Percentiles rank a stretch among this genome's conserved stretches.
These are phyloP conservation scores for Arizona elegans DNA, from an alignment of 2,113 vertebrate species.

Conservation along the genomic window DNA sequence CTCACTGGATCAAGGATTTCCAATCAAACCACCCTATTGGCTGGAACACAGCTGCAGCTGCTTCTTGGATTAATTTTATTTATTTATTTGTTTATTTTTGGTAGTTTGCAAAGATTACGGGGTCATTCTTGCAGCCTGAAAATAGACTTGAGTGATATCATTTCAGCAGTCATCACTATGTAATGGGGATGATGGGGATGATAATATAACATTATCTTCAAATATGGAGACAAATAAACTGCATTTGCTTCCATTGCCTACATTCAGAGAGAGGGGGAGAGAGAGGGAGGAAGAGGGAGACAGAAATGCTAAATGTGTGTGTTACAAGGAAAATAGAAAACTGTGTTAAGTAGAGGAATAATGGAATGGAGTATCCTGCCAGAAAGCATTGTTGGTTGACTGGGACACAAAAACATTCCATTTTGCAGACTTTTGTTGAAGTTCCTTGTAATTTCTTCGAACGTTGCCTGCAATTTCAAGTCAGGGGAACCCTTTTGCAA, in stretches of 20 bases:
- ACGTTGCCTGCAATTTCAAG: not conserved
- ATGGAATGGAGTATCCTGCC: not conserved
- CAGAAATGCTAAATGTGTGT: not conserved
- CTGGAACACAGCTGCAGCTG: not conserved
- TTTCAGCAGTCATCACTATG: not conserved
- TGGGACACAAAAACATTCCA: not conserved
- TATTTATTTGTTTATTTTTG: not conserved
- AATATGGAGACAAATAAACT: not conserved
- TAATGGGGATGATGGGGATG: not conserved
- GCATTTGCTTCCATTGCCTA: not conserved
- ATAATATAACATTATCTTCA: not conserved
- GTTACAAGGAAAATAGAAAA: not conserved
- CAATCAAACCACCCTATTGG: not conserved
- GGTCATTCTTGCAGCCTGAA: not conserved
- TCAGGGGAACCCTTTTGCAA: not conserved
- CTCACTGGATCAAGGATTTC: conserved; percentile 19
- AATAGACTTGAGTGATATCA: not conserved
- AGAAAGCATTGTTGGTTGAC: not conserved
- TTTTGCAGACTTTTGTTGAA: not conserved
- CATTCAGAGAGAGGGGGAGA: not conserved
- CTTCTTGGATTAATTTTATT: conserved; percentile 2
- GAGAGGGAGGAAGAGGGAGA: too few relatives aligned
- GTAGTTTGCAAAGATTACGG: not conserved
- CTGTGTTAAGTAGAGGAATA: not conserved
- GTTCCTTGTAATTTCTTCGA: not conserved